phyloP scores from a whole-genome alignment of 2,888 invertebrate species.

The Nineta flava region DNA sequence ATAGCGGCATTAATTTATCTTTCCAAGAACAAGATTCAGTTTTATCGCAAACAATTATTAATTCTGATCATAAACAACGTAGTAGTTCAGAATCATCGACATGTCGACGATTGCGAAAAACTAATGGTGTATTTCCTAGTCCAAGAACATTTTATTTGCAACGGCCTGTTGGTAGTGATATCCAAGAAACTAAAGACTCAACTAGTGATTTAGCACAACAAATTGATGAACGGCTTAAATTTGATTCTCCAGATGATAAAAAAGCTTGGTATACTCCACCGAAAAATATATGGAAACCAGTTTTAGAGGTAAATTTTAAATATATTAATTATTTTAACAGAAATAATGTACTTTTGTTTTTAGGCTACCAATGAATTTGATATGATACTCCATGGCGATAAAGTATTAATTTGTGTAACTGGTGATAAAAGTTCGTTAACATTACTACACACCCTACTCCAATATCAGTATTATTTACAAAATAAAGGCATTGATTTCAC shows the following conservation, averaged over 20 bases:
- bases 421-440: constrained; percentile 74
- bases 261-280: constrained; percentile 61
- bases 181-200: constrained; percentile 1
- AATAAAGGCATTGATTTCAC: constrained; percentile 61
- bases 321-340: not conserved
- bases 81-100: constrained; percentile 24
- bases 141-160: constrained; percentile 3
- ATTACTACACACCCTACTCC: constrained; percentile 65
- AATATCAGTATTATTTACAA: constrained; percentile 64
- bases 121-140: constrained; percentile 9
- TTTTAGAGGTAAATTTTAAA: constrained; percentile 43
- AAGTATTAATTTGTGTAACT: constrained; percentile 69
- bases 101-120: constrained; percentile 19
- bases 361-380: constrained; percentile 66
- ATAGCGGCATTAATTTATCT: constrained; percentile 60
- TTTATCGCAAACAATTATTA: constrained; percentile 15
- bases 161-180: constrained; percentile 5
- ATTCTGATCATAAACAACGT: constrained; percentile 16
- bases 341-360: constrained; percentile 10
- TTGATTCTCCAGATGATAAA: not conserved
- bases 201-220: not conserved
- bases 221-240: constrained; percentile 1
- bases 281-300: constrained; percentile 66
- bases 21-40: constrained; percentile 46
- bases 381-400: constrained; percentile 72